Evolutionary conservation across 2,888 invertebrate species (phyloP).

Genomic region (Actias luna): DNA sequence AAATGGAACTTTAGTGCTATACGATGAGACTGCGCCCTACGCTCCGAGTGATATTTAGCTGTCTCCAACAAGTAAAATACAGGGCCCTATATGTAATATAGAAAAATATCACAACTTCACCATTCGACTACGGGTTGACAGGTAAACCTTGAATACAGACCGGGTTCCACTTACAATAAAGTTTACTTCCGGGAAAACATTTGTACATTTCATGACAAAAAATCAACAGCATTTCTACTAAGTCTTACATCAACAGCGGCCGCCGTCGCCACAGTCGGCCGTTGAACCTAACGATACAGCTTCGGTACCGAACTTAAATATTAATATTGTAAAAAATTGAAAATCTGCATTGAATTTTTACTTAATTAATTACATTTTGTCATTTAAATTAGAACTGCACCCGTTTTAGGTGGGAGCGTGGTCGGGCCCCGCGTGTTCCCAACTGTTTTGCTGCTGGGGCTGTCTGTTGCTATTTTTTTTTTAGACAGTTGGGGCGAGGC

Average conservation of each 20-base stretch:
- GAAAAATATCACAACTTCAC: conserved; percentile 81
- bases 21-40: not conserved
- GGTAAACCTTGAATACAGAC: conserved; percentile 77
- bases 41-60: not conserved
- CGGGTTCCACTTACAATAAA: conserved; percentile 75
- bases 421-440: conserved; percentile 76
- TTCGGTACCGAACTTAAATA: conserved; percentile 73
- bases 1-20: not conserved
- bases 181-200: conserved; percentile 79
- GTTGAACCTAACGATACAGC: conserved; percentile 68
- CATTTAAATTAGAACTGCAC: conserved; percentile 80
- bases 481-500: conserved; percentile 73
- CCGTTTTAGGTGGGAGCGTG: conserved; percentile 77
- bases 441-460: conserved; percentile 50
- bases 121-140: conserved; percentile 66
- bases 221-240: conserved; percentile 79
- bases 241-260: conserved; percentile 66
- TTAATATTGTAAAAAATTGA: conserved; percentile 63
- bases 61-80: conserved; percentile 24
- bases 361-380: conserved; percentile 79
- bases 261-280: conserved; percentile 55
- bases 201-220: conserved; percentile 82
- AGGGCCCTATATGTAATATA: conserved; percentile 42
- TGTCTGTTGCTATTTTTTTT: conserved; percentile 34
- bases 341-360: conserved; percentile 75